phyloP scores from a whole-genome alignment of 2,888 invertebrate genomes.

The Cyrtodaria siliqua region DNA sequence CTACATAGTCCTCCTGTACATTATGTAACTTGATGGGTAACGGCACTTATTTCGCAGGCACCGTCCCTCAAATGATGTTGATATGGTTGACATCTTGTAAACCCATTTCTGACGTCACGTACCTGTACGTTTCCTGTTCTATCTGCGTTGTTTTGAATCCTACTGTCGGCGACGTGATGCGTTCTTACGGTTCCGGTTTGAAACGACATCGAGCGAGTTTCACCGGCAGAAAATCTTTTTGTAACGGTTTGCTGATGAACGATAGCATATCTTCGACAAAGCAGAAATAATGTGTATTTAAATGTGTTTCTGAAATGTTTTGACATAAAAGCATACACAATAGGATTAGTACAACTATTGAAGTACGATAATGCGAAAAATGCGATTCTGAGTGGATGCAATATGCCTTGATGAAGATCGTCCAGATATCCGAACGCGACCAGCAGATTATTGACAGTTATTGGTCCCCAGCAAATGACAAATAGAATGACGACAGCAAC shows the following conservation, averaged over 20 bases:
- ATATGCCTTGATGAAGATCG: conserved; percentile 87
- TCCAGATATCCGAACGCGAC: conserved; percentile 88
- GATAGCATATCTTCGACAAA: conserved; percentile 61
- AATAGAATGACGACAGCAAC: conserved; percentile 90
- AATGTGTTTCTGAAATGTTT: conserved; percentile 89
- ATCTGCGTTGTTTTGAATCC: no score
- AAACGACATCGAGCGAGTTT: conserved; percentile 58
- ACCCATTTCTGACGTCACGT: no score
- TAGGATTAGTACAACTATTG: conserved; percentile 91
- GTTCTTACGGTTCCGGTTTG: conserved; percentile 29
- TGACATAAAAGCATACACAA: conserved; percentile 92
- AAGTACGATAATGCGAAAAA: conserved; percentile 90
- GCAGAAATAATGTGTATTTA: conserved; percentile 70
- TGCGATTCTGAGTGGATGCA: conserved; percentile 89
- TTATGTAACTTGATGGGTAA: no score
- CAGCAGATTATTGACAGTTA: conserved; percentile 89
- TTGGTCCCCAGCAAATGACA: conserved; percentile 90
- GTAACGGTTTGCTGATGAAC: not conserved
- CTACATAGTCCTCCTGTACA: no score
- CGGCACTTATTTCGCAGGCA: no score
- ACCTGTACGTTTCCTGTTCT: no score
- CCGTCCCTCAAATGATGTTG: no score
- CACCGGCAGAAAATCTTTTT: conserved; percentile 15
- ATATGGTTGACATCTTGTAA: no score
- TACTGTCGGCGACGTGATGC: not conserved